These are phyloP conservation scores for Gasterosteus aculeatus DNA, from an alignment of 2,113 vertebrate species.

Conservation along the genomic window DNA sequence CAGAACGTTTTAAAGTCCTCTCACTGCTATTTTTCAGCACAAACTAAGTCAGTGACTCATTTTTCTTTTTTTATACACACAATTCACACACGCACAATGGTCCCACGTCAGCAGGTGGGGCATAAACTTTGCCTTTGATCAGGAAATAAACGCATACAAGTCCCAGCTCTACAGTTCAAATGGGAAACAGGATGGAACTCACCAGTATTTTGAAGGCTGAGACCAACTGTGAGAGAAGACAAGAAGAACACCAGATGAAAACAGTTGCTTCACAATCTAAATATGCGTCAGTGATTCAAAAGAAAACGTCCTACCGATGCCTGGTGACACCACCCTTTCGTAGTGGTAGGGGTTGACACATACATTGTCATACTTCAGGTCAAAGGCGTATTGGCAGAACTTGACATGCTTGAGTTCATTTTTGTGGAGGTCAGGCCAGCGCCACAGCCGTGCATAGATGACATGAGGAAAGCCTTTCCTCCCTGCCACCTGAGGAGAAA, in stretches of 20 bases:
- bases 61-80: background rate
- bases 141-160: background rate
- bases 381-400: conserved; percentile 86
- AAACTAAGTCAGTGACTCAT: background rate
- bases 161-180: background rate
- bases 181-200: conserved; percentile 22
- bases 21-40: background rate
- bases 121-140: no score
- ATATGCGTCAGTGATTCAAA: background rate
- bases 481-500: conserved; percentile 77
- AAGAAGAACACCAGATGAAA: conserved; percentile 8
- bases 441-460: conserved; percentile 84
- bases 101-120: no score
- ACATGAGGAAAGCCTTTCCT: conserved; percentile 86
- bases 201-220: conserved; percentile 82
- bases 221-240: conserved; percentile 70
- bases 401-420: conserved; percentile 86
- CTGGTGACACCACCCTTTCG: conserved; percentile 82
- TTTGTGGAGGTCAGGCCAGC: conserved; percentile 86
- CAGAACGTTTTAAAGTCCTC: background rate
- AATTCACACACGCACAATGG: background rate
- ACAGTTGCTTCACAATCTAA: background rate
- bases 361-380: conserved; percentile 84
- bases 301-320: conserved; percentile 71
- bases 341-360: conserved; percentile 82